Evolutionary conservation across 2,797 vertebrate genomes (phyloP), one percentile per base, ranked within the genome.

Genomic region (Todus mexicanus): DNA sequence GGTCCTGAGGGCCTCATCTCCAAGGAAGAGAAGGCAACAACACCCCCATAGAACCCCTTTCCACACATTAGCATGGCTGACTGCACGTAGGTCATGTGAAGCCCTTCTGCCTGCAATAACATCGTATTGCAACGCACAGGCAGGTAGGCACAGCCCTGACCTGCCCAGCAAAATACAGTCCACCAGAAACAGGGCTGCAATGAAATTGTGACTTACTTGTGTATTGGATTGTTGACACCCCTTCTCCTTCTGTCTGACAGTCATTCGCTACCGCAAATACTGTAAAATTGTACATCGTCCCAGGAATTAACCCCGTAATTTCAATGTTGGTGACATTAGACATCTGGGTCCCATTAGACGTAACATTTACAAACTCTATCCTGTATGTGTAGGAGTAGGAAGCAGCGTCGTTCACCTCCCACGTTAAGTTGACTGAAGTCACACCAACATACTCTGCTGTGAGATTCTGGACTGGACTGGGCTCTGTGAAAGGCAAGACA

Each of bases 141-240:
- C 27, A 79, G 38, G 29, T 3, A 15, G 7, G n/a, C 12, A 88
- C 15, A 86, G 8, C 6, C n/a, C 26, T 7, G 3, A 2, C 2
- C 47, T 61, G 14, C 56, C 54, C 17, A 73, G 16, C 12, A 53
- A 51, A 51, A 33, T n/a, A 33, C 31, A 65, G 20, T 15, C 31
- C 31, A 43, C 21, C 42, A 45, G 21, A 0, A 93, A 69, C 2
- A 80, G 0, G 1, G 0, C 4, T 35, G 20, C 5, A 47, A 87
- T n/a, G 35, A 76, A 65, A 71, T 27, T 19, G 38, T 38, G 29
- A 61, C 88, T 91, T 87, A 91, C 85, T 48, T 50, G 78, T 87
- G 8, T 26, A 75, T 4, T 9, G 6, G 2, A 0, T 1, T 31
- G 3, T 8, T 6, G 35, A 19, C 1, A 0, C 1, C 5, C 53